These are phyloP conservation scores for Synanthedon vespiformis DNA, from an alignment of 2,888 invertebrate genomes.

Conservation along the genomic window DNA sequence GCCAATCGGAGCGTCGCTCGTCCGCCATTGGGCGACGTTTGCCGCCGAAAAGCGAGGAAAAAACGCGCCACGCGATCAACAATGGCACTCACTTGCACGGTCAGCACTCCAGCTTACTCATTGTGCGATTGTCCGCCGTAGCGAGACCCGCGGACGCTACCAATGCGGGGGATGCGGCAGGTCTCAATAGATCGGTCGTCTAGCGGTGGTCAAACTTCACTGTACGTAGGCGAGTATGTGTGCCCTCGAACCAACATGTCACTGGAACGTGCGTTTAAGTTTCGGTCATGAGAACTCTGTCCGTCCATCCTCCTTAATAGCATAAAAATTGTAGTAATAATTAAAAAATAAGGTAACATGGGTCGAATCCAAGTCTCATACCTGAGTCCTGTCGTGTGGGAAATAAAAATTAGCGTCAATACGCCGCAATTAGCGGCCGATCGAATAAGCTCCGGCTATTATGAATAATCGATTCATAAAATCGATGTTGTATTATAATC, in stretches of 20 bases:
- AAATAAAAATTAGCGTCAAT: neutral
- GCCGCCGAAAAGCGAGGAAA: conserved; percentile 33
- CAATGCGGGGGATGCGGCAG: neutral
- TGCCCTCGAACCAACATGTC: too few relatives aligned
- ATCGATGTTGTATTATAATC: neutral
- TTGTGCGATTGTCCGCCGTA: conserved; percentile 13
- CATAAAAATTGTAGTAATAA: too few relatives aligned
- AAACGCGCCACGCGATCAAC: conserved; percentile 47
- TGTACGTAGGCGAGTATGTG: too few relatives aligned
- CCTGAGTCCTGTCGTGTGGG: too few relatives aligned
- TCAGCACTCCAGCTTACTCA: conserved; percentile 29
- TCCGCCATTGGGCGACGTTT: conserved; percentile 37
- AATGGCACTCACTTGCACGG: conserved; percentile 53
- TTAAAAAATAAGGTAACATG: too few relatives aligned
- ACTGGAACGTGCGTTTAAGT: too few relatives aligned
- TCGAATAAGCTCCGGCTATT: neutral
- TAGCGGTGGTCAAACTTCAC: too few relatives aligned
- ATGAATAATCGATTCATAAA: neutral
- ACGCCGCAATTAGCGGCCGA: neutral
- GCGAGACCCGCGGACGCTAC: too few relatives aligned
- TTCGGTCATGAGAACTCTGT: too few relatives aligned
- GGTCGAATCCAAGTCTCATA: too few relatives aligned
- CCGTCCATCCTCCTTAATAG: too few relatives aligned
- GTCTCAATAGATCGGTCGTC: neutral
- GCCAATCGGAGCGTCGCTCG: conserved; percentile 36